Evolutionary conservation across 2,113 vertebrate species (phyloP), one percentile per base, ranked within the genome.

Genomic region (Brachyhypopomus gauderio): DNA sequence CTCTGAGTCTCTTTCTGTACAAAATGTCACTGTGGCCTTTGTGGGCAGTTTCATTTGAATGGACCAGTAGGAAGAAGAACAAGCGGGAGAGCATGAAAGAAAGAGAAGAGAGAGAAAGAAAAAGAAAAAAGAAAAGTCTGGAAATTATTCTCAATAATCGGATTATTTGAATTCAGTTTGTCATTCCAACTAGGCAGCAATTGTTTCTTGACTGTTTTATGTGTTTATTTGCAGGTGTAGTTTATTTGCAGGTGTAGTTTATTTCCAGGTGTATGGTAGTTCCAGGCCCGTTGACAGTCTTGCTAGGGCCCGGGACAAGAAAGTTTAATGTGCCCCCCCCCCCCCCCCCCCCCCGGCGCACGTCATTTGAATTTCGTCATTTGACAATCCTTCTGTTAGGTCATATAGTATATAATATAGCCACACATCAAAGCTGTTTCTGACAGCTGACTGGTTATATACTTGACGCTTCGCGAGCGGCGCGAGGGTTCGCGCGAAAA

Each of bases 21-120:
- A 90, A 93, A 92, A 92, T 92, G 90, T 92, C 91, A 93, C 79
- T 66, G 81, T 92, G 91, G 89, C 91, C 90, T 92, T 92, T 93
- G 83, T 90, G 86, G 81, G 88, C 76, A 66, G 82, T 89, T 88
- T 86, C 66, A 90, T 82, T 25, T 87, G 84, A 90, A 89, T 90
- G 87, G 81, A 25, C n/a, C 67, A 63, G 69, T 71, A 62, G 34
- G 63, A 36, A 17, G 23, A 67, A 75, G 70, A 80, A 59, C 45
- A 20, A 79, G 71, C 41, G 22, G 48, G 66, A 60, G 27, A 67
- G 59, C 63, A 55, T 58, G 75, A 75, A 22, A 66, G 41, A 85
- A 19, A 16, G 34, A 45, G 2, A 2, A 59, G 8, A 27, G 63
- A 73, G 62, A 60, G 17, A 27, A 59, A 67, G 36, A 19, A 38